phyloP scores from a whole-genome alignment of 2,888 invertebrate species.

The Theretra japonica region DNA sequence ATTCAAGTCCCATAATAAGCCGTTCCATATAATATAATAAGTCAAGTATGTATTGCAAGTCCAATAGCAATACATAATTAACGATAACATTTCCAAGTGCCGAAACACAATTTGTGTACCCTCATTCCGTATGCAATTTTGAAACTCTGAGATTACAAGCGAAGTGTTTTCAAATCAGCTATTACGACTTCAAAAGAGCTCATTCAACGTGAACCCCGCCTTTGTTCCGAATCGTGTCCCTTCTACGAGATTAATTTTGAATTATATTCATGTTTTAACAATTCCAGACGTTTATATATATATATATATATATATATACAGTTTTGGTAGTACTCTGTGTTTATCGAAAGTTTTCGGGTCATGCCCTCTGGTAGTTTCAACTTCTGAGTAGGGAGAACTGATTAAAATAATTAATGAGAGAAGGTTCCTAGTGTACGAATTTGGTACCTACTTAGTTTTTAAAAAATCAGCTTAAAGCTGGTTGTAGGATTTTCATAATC shows the following conservation, averaged over 20 bases:
- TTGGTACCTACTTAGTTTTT: too few relatives aligned
- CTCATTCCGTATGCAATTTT: slow-evolving; percentile 50
- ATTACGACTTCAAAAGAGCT: slow-evolving; percentile 29
- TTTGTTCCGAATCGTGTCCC: background rate
- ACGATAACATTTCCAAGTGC: background rate
- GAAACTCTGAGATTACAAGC: slow-evolving; percentile 36
- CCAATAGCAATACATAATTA: slow-evolving; percentile 7
- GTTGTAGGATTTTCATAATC: too few relatives aligned
- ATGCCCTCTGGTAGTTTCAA: background rate
- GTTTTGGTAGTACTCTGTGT: background rate
- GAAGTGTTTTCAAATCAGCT: slow-evolving; percentile 34
- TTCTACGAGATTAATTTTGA: slow-evolving; percentile 21
- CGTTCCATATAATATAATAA: too few relatives aligned
- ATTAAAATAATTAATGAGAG: background rate
- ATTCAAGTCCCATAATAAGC: too few relatives aligned
- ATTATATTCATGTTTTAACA: slow-evolving; percentile 11
- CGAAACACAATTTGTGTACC: slow-evolving; percentile 25
- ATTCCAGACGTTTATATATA: background rate
- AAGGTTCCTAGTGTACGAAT: too few relatives aligned
- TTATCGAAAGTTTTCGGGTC: background rate
- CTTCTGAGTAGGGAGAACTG: background rate
- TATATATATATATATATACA: too few relatives aligned
- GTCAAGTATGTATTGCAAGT: too few relatives aligned
- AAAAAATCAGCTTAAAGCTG: too few relatives aligned
- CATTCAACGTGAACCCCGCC: slow-evolving; percentile 8